Evolutionary conservation across 2,797 vertebrate species (phyloP).

Genomic region (Danio choprae): DNA sequence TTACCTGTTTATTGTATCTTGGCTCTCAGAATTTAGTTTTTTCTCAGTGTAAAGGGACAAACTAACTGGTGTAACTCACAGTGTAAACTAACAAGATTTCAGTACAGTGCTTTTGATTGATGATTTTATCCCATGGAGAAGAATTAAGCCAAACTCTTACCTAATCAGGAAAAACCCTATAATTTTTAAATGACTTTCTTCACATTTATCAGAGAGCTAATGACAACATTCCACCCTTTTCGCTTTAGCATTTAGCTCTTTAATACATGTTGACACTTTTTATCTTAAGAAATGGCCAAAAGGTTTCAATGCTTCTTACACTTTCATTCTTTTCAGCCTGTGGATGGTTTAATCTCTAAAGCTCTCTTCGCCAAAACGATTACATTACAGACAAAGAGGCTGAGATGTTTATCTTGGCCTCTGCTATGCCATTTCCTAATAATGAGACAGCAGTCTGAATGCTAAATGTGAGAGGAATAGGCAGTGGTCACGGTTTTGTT

Average conservation of each 20-base stretch:
- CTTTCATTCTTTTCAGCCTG: background rate
- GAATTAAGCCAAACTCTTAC: background rate
- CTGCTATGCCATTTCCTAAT: background rate
- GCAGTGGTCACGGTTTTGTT: background rate
- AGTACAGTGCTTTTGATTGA: background rate
- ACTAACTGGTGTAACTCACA: too few species aligned
- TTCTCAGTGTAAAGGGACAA: background rate
- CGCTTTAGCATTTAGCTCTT: too few species aligned
- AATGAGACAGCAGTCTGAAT: background rate
- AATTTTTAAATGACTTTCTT: background rate
- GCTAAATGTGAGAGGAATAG: background rate
- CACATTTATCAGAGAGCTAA: background rate
- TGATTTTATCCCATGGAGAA: background rate
- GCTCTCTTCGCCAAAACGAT: constrained; percentile 4
- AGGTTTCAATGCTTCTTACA: background rate
- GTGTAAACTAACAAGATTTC: too few species aligned
- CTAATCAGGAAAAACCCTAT: background rate
- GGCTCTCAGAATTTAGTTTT: background rate
- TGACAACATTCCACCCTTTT: too few species aligned
- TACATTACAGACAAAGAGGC: constrained; percentile 10
- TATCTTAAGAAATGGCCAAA: background rate
- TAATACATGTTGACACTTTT: too few species aligned
- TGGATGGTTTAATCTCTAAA: background rate
- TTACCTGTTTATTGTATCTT: background rate
- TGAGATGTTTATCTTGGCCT: background rate